Evolutionary conservation across 2,888 invertebrate genomes (phyloP), one percentile per base, ranked within the genome.

Genomic region (Apoda limacodes): DNA sequence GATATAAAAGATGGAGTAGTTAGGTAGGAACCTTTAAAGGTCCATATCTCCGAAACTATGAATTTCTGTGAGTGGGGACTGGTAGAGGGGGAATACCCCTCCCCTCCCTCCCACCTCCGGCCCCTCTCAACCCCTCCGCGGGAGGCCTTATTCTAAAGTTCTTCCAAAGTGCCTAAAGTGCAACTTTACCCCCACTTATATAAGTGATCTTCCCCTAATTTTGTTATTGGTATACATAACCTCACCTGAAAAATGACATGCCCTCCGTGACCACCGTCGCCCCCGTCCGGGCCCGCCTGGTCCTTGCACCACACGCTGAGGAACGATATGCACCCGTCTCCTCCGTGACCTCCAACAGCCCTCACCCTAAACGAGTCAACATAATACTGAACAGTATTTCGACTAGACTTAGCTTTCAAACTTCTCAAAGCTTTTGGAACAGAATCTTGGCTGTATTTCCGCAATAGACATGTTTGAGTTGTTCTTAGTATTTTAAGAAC

Each of bases 191-290:
- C n/a, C n/a, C n/a, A n/a, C n/a, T 4, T 13, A 14, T 19, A n/a
- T 17, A n/a, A 15, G 14, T 7, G 11, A 4, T 21, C 13, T 21
- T 36, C 7, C 9, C 9, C 10, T 10, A 9, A 23, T 23, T n/a
- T 23, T 10, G 9, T 11, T 13, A 76, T 42, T 25, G 9, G 6
- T 11, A 14, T 25, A 29, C 20, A 11, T 13, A 26, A 35, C 30
- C 32, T 38, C 25, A 75, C 75, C 52, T 71, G 68, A 39, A 98
- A 90, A 32, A 98, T 85, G 2, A 98, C 90, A 72, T 98, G 98
- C 0, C 94, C 98, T 1, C 98, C 98, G 57, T 92, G 86, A 0
- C 99, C 99, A 0, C 98, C 99, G 64, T 98, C 95, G 0, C 98
- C 98, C 0, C 97, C 98, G 65, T 95, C 93, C 0, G 97, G 98